Evolutionary conservation across 2,888 invertebrate species (phyloP), one percentile per base, ranked within the genome.

Genomic region (Cephus pygmeus): DNA sequence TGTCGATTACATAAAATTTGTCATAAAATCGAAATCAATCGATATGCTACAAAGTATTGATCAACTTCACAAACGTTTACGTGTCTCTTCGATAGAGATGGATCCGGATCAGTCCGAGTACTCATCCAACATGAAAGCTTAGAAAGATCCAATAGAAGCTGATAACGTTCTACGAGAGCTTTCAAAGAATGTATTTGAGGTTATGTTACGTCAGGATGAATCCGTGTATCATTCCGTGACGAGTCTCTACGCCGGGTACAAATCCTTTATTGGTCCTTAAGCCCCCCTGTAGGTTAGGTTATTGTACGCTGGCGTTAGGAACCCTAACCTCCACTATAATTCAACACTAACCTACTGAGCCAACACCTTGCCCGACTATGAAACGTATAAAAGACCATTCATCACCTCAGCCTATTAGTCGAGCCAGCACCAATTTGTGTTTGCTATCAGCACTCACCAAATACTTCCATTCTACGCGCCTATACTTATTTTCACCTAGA

Each of bases 281-380:
- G 78, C 71, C 87, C 85, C 82, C 88, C 87, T 83, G 85, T 81
- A 77, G 86, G 85, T 83, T 78, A 77, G 81, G 83, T 85, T 87
- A 87, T 88, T 85, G 87, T 87, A 85, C 83, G 85, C 85, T 82
- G 84, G 83, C 77, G 23, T 56, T 56, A 56, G 56, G 74, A 82
- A 79, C 81, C 79, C 81, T 56, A 56, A 23, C 84, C 82, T 83
- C 83, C 83, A 87, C 86, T 83, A 89, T 88, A 88, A 88, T 88
- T 88, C 86, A 87, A 88, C 85, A 84, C 85, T 87, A 87, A 87
- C 85, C 84, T 82, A 85, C 83, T 83, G 84, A 83, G 56, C 85
- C 83, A 87, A 87, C 86, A 82, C 86, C 87, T 85, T 80, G 77
- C 74, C 80, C 77, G 84, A 79, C 81, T 80, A 75, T 76, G 73